Percentiles rank a stretch among this genome's conserved stretches.
Conservation (phyloP, 2,113 vertebrate species). For the Acanthochromis polyacanthus region DNA sequence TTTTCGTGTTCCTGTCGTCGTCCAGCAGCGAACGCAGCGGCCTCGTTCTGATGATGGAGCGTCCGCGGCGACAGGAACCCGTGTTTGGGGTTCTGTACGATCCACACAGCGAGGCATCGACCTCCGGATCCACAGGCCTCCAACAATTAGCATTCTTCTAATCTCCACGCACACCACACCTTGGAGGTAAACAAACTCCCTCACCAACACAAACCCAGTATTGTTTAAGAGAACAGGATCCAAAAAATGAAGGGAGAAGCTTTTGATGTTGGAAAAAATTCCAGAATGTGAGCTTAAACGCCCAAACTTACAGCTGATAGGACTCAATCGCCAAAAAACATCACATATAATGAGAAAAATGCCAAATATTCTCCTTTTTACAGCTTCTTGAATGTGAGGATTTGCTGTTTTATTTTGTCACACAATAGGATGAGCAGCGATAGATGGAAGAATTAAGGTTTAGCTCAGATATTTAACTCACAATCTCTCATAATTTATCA, state of each 20-base stretch:
- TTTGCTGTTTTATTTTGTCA: no score
- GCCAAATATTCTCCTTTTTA: no score
- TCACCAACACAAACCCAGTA: constrained; percentile 22
- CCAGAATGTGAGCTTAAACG: background rate
- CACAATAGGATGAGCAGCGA: no score
- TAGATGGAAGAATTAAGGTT: no score
- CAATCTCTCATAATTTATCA: no score
- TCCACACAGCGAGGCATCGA: constrained; percentile 22
- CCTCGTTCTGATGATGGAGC: constrained; percentile 1
- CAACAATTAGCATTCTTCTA: constrained; percentile 40
- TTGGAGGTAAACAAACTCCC: constrained; percentile 39
- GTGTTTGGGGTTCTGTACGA: background rate
- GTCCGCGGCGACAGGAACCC: background rate
- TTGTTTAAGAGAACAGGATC: constrained; percentile 44
- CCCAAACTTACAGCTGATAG: background rate
- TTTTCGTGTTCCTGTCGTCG: constrained; percentile 26
- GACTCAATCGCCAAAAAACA: no score
- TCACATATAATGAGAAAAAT: no score
- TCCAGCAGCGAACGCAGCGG: constrained; percentile 29
- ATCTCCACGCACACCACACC: constrained; percentile 18
- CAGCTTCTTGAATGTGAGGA: no score
- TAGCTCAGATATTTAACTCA: no score
- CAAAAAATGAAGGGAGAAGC: background rate
- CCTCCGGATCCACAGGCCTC: background rate
- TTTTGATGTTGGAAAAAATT: constrained; percentile 40